Percentiles rank a stretch among this genome's conserved stretches.
These are phyloP conservation scores for Osmoderma eremita DNA, from an alignment of 2,888 invertebrate species.

Conservation along the genomic window DNA sequence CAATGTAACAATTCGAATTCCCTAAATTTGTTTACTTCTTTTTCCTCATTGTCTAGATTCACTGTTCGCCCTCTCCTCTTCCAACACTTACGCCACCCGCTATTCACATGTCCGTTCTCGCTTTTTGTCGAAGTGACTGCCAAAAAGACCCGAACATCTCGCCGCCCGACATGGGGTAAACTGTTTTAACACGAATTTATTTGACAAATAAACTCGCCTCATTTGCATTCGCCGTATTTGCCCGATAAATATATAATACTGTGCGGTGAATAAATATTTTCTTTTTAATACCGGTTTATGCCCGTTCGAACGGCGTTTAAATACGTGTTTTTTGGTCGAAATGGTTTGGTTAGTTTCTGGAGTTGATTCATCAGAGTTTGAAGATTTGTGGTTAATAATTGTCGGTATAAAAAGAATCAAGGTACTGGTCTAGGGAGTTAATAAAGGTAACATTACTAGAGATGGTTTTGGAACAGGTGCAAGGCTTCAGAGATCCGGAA, in stretches of 20 bases:
- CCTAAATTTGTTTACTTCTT: slow-evolving; percentile 44
- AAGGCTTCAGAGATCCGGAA: too few relatives aligned
- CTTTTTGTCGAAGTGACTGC: not conserved
- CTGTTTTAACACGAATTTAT: slow-evolving; percentile 48
- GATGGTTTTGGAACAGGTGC: too few relatives aligned
- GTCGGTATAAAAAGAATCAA: too few relatives aligned
- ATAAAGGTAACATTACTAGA: too few relatives aligned
- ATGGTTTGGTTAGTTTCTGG: not conserved
- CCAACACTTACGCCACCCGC: not conserved
- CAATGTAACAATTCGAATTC: slow-evolving; percentile 47
- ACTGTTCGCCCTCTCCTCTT: not conserved
- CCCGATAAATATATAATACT: slow-evolving; percentile 41
- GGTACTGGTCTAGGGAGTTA: too few relatives aligned
- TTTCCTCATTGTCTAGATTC: not conserved
- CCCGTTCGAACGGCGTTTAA: slow-evolving; percentile 21
- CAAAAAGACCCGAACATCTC: slow-evolving; percentile 30
- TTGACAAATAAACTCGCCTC: slow-evolving; percentile 50
- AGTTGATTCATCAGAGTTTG: too few relatives aligned
- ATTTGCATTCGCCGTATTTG: slow-evolving; percentile 42
- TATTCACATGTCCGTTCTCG: not conserved
- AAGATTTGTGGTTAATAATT: too few relatives aligned
- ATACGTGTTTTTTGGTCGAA: slow-evolving; percentile 12
- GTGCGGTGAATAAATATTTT: slow-evolving; percentile 28
- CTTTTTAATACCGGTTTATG: slow-evolving; percentile 31
- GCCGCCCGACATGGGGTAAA: slow-evolving; percentile 42